Conservation (phyloP, 2,797 vertebrate genomes). For the Trachops cirrhosus region DNA sequence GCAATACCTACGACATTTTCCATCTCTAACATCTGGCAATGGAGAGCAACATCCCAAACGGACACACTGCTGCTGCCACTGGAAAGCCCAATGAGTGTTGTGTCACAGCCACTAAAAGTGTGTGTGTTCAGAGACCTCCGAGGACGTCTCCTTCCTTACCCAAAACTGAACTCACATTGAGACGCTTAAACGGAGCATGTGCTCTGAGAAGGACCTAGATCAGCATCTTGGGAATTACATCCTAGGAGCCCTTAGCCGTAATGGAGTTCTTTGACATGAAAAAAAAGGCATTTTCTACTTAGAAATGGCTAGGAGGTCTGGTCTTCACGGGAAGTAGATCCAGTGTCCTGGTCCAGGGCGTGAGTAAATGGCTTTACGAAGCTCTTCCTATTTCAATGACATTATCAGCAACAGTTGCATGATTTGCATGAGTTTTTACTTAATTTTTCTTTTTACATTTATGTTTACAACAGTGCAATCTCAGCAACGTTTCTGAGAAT, state of each 20-base stretch:
- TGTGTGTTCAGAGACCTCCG: neutral
- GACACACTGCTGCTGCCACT: neutral
- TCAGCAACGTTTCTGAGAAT: neutral
- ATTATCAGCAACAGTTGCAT: neutral
- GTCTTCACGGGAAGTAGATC: neutral
- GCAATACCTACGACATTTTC: neutral
- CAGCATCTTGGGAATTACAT: neutral
- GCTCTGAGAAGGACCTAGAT: neutral
- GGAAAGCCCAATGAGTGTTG: neutral
- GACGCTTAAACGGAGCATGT: neutral
- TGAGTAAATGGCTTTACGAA: neutral
- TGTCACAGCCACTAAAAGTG: neutral
- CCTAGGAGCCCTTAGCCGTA: neutral
- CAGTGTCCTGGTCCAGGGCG: neutral
- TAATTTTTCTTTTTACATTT: conserved; percentile 17
- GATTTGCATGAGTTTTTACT: neutral
- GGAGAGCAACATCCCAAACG: neutral
- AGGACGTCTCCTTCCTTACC: neutral
- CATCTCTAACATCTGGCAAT: neutral
- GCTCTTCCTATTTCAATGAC: neutral
- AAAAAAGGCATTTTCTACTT: neutral
- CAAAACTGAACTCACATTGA: neutral
- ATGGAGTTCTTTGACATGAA: neutral
- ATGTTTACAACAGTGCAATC: neutral
- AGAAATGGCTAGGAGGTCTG: neutral